Percentiles rank a stretch among this genome's conserved stretches.
Evolutionary conservation across 2,888 invertebrate species (phyloP).

Genomic region (Coelopa pilipes): DNA sequence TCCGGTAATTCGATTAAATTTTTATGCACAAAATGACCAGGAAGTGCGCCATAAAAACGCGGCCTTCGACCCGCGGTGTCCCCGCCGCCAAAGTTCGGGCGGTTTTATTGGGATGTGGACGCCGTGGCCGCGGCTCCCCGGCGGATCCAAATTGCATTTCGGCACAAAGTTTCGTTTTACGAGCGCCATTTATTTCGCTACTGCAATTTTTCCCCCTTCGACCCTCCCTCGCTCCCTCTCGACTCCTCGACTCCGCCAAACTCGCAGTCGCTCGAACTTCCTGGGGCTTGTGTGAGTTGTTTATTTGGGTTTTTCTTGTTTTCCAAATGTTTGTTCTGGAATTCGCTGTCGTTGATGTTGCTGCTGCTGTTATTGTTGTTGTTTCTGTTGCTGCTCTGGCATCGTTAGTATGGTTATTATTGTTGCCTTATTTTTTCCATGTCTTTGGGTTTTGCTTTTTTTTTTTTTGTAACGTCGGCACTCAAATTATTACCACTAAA

Average conservation of each 20-base stretch:
- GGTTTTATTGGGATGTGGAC: constrained; percentile 6
- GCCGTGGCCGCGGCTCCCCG: constrained; percentile 22
- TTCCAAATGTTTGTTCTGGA: neutral
- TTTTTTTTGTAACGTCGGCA: constrained; percentile 24
- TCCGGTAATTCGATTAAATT: constrained; percentile 29
- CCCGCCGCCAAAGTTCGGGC: neutral
- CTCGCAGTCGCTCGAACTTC: too few species aligned
- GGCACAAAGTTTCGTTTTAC: constrained; percentile 35
- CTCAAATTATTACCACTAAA: constrained; percentile 45
- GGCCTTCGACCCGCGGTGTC: neutral
- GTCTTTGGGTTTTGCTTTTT: constrained; percentile 14
- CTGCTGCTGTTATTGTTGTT: constrained; percentile 11
- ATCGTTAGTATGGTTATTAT: constrained; percentile 23
- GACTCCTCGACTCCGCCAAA: too few species aligned
- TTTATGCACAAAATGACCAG: constrained; percentile 24
- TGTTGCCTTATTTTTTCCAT: neutral
- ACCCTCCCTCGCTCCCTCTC: too few species aligned
- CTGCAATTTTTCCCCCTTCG: too few species aligned
- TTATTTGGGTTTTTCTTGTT: neutral
- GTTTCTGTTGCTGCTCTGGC: neutral
- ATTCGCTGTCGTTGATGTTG: constrained; percentile 7
- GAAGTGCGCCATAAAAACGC: constrained; percentile 26
- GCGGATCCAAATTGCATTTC: constrained; percentile 33
- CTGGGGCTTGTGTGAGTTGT: too few species aligned
- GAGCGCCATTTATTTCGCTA: constrained; percentile 32